Conservation (phyloP, 2,113 vertebrate species). For the Zosterops pallidus region DNA sequence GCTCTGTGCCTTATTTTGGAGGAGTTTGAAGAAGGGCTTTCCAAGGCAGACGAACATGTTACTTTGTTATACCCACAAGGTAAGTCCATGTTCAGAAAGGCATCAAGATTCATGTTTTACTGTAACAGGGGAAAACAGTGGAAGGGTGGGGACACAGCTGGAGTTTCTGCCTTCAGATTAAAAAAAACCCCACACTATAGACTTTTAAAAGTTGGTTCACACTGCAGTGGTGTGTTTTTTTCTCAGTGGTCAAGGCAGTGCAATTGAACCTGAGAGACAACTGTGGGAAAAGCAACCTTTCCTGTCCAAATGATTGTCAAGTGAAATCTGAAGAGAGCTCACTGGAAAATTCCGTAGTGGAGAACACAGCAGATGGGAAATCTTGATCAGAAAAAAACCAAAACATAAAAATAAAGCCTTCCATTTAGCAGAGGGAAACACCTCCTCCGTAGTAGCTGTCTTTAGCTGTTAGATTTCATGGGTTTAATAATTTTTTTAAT, state of each 20-base stretch:
- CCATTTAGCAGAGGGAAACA: slow-evolving; percentile 8
- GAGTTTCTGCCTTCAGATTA: background rate
- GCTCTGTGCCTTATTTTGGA: background rate
- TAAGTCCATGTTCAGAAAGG: background rate
- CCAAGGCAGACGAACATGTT: background rate
- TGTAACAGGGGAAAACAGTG: background rate
- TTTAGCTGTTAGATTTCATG: background rate
- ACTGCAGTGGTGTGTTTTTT: background rate
- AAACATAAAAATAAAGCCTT: slow-evolving; percentile 28
- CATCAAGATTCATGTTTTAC: background rate
- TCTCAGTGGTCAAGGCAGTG: background rate
- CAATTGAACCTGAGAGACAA: background rate
- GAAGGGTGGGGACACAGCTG: background rate
- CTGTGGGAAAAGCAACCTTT: background rate
- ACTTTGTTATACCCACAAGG: background rate
- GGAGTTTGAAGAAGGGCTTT: background rate
- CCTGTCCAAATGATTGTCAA: background rate
- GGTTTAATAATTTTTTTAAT: background rate
- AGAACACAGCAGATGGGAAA: slow-evolving; percentile 33
- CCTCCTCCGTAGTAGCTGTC: slow-evolving; percentile 25
- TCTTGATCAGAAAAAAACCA: background rate
- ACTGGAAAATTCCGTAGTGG: background rate
- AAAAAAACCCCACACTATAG: fast-evolving
- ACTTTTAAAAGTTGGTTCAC: background rate
- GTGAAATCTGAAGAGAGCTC: background rate